phyloP scores from a whole-genome alignment of 2,888 invertebrate species.

The Morpho achilles region DNA sequence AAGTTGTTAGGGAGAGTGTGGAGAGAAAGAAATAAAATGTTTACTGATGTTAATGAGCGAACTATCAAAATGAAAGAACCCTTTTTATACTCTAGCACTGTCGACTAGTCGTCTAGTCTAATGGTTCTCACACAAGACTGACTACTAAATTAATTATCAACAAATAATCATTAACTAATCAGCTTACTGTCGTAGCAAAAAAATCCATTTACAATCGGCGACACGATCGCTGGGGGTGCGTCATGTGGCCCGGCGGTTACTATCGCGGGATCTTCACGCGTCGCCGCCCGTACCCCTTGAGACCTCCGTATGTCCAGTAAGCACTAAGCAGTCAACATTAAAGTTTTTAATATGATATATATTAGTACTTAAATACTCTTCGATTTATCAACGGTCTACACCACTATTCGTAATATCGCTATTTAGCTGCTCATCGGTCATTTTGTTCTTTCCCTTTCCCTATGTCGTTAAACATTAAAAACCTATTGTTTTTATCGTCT shows the following conservation, averaged over 20 bases:
- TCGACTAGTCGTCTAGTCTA: too few relatives aligned
- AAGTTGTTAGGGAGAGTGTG: too few relatives aligned
- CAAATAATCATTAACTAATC: conserved; percentile 20
- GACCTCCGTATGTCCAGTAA: conserved; percentile 30
- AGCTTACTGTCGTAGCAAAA: conserved; percentile 26
- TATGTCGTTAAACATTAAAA: too few relatives aligned
- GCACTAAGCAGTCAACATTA: conserved; percentile 7
- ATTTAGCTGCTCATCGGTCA: too few relatives aligned
- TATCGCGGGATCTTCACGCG: conserved; percentile 70
- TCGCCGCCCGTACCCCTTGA: conserved; percentile 35
- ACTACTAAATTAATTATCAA: conserved; percentile 19
- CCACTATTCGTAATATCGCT: too few relatives aligned
- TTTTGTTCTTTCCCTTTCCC: too few relatives aligned
- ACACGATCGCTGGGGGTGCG: conserved; percentile 30
- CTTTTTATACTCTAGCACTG: too few relatives aligned
- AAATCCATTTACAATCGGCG: conserved; percentile 28
- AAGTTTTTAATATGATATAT: conserved; percentile 1
- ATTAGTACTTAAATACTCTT: neutral
- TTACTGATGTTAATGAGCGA: too few relatives aligned
- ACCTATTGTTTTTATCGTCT: too few relatives aligned
- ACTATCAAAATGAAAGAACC: too few relatives aligned
- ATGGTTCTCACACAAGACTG: neutral
- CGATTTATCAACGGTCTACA: too few relatives aligned
- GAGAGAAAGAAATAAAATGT: too few relatives aligned
- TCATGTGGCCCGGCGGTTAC: conserved; percentile 61